A percentile compares a stretch with the other conserved stretches of the same genome.
These are phyloP conservation scores for Sardinella longiceps DNA, from an alignment of 2,797 vertebrate species.

Conservation along the genomic window DNA sequence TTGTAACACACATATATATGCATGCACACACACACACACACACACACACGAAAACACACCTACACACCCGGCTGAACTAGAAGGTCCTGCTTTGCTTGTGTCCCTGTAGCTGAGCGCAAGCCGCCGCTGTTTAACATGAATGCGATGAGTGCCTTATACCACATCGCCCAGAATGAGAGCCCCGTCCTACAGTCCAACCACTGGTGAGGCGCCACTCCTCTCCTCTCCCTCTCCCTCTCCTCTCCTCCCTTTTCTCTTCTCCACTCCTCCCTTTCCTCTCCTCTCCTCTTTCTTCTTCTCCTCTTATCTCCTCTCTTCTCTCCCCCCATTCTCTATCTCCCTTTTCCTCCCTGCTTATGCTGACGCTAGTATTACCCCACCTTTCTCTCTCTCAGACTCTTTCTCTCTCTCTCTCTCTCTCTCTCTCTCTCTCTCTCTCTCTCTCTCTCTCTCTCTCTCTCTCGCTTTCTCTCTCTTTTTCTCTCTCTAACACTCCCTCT, in stretches of 20 bases:
- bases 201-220: constrained; percentile 73
- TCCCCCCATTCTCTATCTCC: neutral
- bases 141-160: constrained; percentile 98
- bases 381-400: neutral
- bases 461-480: neutral
- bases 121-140: constrained; percentile 97
- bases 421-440: neutral
- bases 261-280: neutral
- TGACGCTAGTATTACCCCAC: no score
- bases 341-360: neutral
- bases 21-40: neutral
- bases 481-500: neutral
- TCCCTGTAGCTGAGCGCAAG: constrained; percentile 85
- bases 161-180: constrained; percentile 96
- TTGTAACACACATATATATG: neutral
- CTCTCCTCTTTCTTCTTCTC: neutral
- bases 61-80: no score
- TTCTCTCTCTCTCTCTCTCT: neutral
- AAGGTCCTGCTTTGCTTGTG: neutral
- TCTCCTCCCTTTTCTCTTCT: neutral
- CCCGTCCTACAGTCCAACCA: constrained; percentile 91
- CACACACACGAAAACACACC: no score
- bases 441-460: neutral
- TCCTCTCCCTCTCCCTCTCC: neutral
- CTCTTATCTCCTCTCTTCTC: neutral